Evolutionary conservation across 2,113 vertebrate genomes (phyloP), one percentile per base, ranked within the genome.

Genomic region (Terrapene triunguis): DNA sequence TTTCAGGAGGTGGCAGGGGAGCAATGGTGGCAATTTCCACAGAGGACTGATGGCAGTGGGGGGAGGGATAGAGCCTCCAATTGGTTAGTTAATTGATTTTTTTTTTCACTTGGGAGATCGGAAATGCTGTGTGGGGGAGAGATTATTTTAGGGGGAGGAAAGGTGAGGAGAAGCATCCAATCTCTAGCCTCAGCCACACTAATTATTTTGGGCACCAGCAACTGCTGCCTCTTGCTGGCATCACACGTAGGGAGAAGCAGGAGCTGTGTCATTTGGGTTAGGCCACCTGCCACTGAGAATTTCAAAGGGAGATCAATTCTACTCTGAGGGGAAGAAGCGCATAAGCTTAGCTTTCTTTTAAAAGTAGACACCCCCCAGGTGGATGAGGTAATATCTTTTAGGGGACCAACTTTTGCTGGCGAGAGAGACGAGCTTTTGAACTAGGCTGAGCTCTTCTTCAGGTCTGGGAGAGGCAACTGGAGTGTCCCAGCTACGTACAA

Each of bases 201-300:
- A 50, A 19, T 3, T 0, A 48, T 1, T 10, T 81, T 12, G 48
- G 47, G 83, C 87, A 38, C 7, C 35, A 8, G 7, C 44, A n/a
- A 4, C n/a, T 90, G 11, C 25, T 90, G 92, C 50, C 13, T 84
- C 51, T 24, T 72, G n/a, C 17, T 76, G 62, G 3, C 85, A 74
- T 44, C 79, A 24, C 27, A 54, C 6, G n/a, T 22, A 10, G 48
- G n/a, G n/a, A 54, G 51, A 32, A 44, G 3, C 42, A 74, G 51
- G 32, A 44, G 3, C 42, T 74, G 12, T 48, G n/a, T 27, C 29
- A 5, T 4, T 4, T 22, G 27, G 8, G 32, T 42, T 2, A 0
- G 3, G 22, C 59, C 38, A 24, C 50, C 69, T 19, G 2, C 42
- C 10, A 17, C n/a, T 29, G 32, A 80, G 44, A 55, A n/a, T 54